phyloP scores from a whole-genome alignment of 1,140 invertebrate species.

The Atta texana region DNA sequence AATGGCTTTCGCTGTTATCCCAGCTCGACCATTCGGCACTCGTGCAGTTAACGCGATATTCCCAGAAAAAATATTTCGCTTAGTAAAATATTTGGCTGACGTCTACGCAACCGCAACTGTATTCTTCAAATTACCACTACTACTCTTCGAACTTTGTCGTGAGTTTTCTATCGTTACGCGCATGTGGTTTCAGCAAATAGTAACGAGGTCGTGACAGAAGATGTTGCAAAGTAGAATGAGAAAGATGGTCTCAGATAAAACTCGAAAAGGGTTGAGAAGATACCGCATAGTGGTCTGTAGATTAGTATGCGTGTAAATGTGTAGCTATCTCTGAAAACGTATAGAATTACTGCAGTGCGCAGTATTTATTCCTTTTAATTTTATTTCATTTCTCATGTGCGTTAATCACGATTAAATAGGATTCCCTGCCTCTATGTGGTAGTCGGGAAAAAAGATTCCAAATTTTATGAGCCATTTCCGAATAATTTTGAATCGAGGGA shows the following conservation, averaged over 20 bases:
- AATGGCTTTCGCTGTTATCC: constrained; percentile 43
- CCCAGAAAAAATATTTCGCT: constrained; percentile 59
- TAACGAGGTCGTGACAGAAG: constrained; percentile 10
- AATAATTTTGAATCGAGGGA: constrained; percentile 8
- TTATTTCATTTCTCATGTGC: constrained; percentile 62
- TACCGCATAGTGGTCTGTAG: background rate
- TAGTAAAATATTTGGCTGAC: constrained; percentile 1
- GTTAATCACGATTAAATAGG: constrained; percentile 71
- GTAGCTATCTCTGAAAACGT: constrained; percentile 59
- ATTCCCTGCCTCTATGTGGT: background rate
- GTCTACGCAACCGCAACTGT: background rate
- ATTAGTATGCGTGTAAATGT: background rate
- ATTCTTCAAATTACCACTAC: background rate
- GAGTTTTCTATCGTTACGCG: constrained; percentile 55
- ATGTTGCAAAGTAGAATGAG: constrained; percentile 7
- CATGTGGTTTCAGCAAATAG: constrained; percentile 21
- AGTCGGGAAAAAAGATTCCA: constrained; percentile 25
- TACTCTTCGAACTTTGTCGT: background rate
- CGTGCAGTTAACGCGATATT: constrained; percentile 46
- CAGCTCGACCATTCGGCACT: background rate
- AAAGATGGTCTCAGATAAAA: constrained; percentile 18
- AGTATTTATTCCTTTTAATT: constrained; percentile 73
- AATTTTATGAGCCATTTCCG: constrained; percentile 28
- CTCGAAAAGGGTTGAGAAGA: constrained; percentile 53
- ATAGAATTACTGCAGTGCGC: constrained; percentile 69